Conservation (phyloP, 2,888 invertebrate species). For the Hofmannophila pseudospretella region DNA sequence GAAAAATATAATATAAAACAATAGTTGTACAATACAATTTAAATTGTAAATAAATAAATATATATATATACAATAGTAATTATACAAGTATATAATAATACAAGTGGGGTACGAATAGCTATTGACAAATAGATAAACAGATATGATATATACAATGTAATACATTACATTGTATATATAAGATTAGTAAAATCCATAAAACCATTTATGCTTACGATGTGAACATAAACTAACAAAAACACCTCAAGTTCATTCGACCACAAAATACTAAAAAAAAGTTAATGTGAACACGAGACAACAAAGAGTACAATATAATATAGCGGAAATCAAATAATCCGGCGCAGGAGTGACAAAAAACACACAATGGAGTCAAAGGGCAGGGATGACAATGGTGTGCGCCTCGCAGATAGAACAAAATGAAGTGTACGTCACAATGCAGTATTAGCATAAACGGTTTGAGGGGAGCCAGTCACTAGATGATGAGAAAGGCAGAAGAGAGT, state of each 20-base stretch:
- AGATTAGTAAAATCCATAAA: too few species aligned
- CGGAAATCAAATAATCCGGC: slow-evolving; percentile 75
- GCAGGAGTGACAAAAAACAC: slow-evolving; percentile 65
- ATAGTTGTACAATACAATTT: too few species aligned
- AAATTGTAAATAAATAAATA: too few species aligned
- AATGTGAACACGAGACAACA: slow-evolving; percentile 52
- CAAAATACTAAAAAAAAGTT: slow-evolving; percentile 24
- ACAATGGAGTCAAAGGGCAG: slow-evolving; percentile 76
- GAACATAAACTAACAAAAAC: background rate
- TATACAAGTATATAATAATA: too few species aligned
- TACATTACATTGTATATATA: too few species aligned
- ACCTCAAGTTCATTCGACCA: slow-evolving; percentile 3
- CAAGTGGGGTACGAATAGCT: too few species aligned
- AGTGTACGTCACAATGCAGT: slow-evolving; percentile 61
- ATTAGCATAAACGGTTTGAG: slow-evolving; percentile 67
- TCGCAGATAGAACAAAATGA: slow-evolving; percentile 67
- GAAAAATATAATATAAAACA: too few species aligned
- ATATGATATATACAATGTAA: too few species aligned
- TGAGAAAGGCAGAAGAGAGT: slow-evolving; percentile 19
- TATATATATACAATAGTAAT: too few species aligned
- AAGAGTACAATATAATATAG: slow-evolving; percentile 51
- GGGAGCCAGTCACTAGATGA: slow-evolving; percentile 31
- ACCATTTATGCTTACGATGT: too few species aligned
- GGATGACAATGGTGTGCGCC: slow-evolving; percentile 56
- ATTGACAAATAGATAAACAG: too few species aligned